Percentiles rank a stretch among this genome's conserved stretches.
Conservation (phyloP, 1,140 invertebrate genomes). For the Aphelenchoides avenae region DNA sequence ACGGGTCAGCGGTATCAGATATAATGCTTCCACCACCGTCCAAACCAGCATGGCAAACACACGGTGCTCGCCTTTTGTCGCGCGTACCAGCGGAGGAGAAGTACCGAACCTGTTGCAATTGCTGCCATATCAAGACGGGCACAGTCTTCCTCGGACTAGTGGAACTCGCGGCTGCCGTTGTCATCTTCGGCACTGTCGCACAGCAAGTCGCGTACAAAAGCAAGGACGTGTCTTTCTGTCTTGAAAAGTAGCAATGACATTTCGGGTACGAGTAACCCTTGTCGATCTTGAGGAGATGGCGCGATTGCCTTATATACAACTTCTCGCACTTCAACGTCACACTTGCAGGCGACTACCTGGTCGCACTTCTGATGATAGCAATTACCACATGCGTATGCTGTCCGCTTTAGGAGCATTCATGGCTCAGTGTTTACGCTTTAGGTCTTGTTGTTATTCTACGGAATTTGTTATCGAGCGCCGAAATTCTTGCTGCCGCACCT, state of each 20-base stretch:
- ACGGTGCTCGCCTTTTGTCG: too few species aligned
- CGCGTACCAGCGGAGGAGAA: too few species aligned
- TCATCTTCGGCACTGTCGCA: conserved; percentile 32
- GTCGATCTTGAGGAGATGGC: conserved; percentile 25
- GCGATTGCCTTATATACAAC: conserved; percentile 49
- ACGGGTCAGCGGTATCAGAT: too few species aligned
- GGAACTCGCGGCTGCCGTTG: conserved; percentile 35
- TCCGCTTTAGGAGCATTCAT: neutral
- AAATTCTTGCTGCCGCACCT: conserved; percentile 49
- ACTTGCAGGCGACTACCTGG: conserved; percentile 51
- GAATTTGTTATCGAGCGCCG: conserved; percentile 38
- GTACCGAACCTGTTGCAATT: conserved; percentile 48
- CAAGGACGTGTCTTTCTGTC: conserved; percentile 20
- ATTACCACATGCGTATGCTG: conserved; percentile 46
- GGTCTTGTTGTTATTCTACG: conserved; percentile 50
- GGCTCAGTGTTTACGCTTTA: conserved; percentile 24
- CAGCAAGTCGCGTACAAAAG: conserved; percentile 47
- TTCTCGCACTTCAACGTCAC: conserved; percentile 55
- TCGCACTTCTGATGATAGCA: conserved; percentile 39
- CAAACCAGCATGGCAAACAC: too few species aligned
- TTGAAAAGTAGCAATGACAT: conserved; percentile 23
- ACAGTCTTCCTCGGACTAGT: conserved; percentile 49
- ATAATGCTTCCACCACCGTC: too few species aligned
- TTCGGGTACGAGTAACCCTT: too few species aligned
- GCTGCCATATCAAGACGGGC: conserved; percentile 43